Conservation (phyloP, 2,113 vertebrate genomes). For the Parus major region DNA sequence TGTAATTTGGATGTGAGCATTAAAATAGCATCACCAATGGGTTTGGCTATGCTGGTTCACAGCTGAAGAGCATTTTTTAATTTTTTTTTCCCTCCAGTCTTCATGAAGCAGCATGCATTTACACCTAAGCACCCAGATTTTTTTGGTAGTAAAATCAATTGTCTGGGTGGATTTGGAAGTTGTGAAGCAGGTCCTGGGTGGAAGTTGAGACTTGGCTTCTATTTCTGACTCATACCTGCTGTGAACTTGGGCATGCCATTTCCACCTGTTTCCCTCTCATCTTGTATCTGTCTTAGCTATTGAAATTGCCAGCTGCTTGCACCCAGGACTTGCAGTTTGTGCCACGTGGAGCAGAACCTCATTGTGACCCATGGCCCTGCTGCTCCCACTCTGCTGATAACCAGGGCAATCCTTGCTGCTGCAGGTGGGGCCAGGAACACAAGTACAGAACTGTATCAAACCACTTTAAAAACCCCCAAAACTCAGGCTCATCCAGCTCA, state of each 20-base stretch:
- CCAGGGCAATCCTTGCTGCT: not conserved
- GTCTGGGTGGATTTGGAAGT: not conserved
- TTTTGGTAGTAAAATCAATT: not conserved
- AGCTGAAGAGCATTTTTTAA: not conserved
- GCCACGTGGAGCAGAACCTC: not conserved
- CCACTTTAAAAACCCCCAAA: fast-evolving
- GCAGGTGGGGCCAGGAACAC: not conserved
- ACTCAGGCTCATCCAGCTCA: not conserved
- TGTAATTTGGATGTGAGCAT: not conserved
- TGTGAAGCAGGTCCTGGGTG: not conserved
- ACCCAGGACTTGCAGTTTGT: not conserved
- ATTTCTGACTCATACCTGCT: conserved; percentile 31
- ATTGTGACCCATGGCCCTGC: not conserved
- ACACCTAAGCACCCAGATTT: not conserved
- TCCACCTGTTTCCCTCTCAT: conserved; percentile 38
- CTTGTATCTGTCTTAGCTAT: not conserved
- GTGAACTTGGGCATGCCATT: not conserved
- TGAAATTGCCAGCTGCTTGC: not conserved
- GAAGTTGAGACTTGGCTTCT: not conserved
- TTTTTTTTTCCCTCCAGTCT: not conserved
- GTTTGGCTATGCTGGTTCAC: not conserved
- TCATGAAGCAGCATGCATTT: not conserved
- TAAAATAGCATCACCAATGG: not conserved
- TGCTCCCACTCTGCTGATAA: not conserved
- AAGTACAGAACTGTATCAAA: fast-evolving